These are phyloP conservation scores for Galaxea fascicularis DNA, from an alignment of 92 coral and sea anemone species.

Conservation along the genomic window DNA sequence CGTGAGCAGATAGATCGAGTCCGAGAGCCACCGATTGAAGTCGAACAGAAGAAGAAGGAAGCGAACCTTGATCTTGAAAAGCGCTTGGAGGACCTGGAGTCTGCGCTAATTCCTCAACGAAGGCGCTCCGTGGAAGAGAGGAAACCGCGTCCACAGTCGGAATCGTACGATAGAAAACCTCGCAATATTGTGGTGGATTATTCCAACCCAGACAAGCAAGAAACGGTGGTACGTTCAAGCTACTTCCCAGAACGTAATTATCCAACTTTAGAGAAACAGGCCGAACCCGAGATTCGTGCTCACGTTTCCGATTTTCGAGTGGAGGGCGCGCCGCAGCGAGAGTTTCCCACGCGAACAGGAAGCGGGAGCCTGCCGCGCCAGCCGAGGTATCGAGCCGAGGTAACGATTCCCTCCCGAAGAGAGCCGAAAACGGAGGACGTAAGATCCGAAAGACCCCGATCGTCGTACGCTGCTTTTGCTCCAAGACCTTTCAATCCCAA, in stretches of 20 bases:
- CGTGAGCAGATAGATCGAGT: constrained; percentile 70
- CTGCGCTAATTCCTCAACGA: constrained; percentile 43
- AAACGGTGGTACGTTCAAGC: constrained; percentile 66
- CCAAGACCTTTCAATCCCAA: constrained; percentile 75
- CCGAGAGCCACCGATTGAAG: constrained; percentile 72
- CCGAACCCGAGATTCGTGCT: constrained; percentile 75
- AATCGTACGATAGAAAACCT: constrained; percentile 62
- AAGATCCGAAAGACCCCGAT: constrained; percentile 75
- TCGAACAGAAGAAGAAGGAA: constrained; percentile 58
- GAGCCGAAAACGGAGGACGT: constrained; percentile 56
- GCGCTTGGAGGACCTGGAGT: constrained; percentile 74
- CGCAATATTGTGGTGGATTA: constrained; percentile 80
- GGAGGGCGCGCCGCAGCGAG: constrained; percentile 66
- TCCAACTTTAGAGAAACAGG: constrained; percentile 58
- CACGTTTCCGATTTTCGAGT: constrained; percentile 52
- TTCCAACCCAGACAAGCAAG: constrained; percentile 66
- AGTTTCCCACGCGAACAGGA: constrained; percentile 41
- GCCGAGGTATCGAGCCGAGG: constrained; percentile 80
- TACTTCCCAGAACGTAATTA: constrained; percentile 67
- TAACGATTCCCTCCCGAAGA: constrained; percentile 72
- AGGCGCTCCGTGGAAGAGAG: constrained; percentile 65
- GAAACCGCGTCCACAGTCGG: constrained; percentile 62
- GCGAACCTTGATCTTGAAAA: constrained; percentile 66
- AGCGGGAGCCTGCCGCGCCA: constrained; percentile 61
- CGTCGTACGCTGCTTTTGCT: constrained; percentile 72